Evolutionary conservation across 2,888 invertebrate genomes (phyloP), one percentile per base, ranked within the genome.

Genomic region (Acronicta aceris): DNA sequence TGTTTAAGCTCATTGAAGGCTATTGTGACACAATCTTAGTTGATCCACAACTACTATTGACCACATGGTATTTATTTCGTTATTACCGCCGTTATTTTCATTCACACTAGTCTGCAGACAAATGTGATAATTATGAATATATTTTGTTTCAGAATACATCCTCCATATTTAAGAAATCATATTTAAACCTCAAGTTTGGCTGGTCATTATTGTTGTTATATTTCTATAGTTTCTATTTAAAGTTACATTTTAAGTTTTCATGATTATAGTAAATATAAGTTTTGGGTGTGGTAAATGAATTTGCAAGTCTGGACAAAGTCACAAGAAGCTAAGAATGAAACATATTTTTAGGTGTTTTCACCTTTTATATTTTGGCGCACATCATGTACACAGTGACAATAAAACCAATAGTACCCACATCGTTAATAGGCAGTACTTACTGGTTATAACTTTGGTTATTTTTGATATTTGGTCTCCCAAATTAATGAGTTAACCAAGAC

Each of bases 201-300:
- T 94, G 92, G 89, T 85, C 91, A 1, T 75, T 92, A 62, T 61
- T 94, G 7, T 61, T 91, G 13, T 74, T 95, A 50, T 93, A 91
- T 72, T 65, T 92, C 12, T 93, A 92, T 65, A 85, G 87, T 59
- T 67, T 91, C 33, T 93, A 89, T 75, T 77, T 92, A 59, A 83
- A 77, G 46, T 25, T 89, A 27, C 69, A 83, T 27, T 80, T 80
- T 52, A 85, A 67, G 61, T 48, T 83, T 63, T 71, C 78, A 70
- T 78, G 71, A 41, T 60, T 59, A 58, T 60, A 63, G 12, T 12
- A 16, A 40, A 16, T 21, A 43, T 36, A 42, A 49, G 27, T 58
- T 25, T 49, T 48, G 30, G 51, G 33, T 58, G 40, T 42, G 47
- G 62, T 69, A 42, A 62, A 25, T 21, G 46, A 48, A 47, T 64